Evolutionary conservation across 2,888 invertebrate species (phyloP).

Genomic region (Julus scandinavius): DNA sequence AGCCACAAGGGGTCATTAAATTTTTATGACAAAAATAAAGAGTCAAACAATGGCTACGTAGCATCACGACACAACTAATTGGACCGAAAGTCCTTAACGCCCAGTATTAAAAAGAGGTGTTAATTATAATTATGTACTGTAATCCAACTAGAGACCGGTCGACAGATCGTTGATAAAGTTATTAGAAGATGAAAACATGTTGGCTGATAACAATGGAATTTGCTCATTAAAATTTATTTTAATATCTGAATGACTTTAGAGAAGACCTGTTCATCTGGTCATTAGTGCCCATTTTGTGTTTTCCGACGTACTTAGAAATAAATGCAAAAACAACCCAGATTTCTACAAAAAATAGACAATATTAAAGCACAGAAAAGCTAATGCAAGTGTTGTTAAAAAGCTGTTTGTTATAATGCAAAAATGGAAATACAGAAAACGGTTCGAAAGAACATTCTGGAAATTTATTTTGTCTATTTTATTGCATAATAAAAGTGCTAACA

Average conservation of each 20-base stretch:
- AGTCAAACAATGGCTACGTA: background rate
- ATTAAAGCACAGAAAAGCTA: too few relatives aligned
- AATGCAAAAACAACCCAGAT: too few relatives aligned
- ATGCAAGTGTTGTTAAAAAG: too few relatives aligned
- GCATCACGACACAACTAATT: background rate
- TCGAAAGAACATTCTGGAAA: too few relatives aligned
- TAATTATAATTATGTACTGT: background rate
- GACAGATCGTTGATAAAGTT: background rate
- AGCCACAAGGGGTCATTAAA: background rate
- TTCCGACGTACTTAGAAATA: background rate
- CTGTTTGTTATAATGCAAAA: too few relatives aligned
- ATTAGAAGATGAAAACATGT: conserved; percentile 8
- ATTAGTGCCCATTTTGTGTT: background rate
- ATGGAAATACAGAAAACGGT: too few relatives aligned
- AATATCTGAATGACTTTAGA: background rate
- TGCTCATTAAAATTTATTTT: background rate
- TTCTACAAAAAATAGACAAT: too few relatives aligned
- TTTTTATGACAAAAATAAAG: background rate
- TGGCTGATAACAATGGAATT: background rate
- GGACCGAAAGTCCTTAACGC: background rate
- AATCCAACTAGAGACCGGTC: background rate
- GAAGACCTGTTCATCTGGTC: background rate
- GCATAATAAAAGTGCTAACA: too few relatives aligned
- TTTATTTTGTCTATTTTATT: too few relatives aligned
- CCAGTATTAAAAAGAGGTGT: background rate